Evolutionary conservation across 2,888 invertebrate genomes (phyloP).

Genomic region (Empis livida): DNA sequence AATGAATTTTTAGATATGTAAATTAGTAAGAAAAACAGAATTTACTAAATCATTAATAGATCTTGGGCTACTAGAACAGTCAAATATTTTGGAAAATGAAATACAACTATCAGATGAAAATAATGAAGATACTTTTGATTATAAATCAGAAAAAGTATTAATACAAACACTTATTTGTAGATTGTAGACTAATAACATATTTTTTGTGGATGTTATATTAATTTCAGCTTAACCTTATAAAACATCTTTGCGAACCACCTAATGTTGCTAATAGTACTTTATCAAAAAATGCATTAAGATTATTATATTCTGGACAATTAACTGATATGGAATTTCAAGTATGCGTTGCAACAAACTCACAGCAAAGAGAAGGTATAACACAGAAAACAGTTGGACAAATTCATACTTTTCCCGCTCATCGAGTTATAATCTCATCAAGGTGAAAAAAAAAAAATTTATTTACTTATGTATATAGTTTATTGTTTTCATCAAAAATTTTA

Average conservation of each 20-base stretch:
- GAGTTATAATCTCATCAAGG: conserved; percentile 49
- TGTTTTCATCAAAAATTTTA: background rate
- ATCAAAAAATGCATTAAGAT: conserved; percentile 43
- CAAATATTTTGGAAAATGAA: conserved; percentile 22
- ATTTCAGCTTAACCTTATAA: conserved; percentile 38
- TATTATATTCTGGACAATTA: conserved; percentile 41
- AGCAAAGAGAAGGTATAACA: background rate
- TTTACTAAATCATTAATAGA: conserved; percentile 45
- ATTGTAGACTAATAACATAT: background rate
- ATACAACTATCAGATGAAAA: conserved; percentile 9
- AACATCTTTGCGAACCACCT: conserved; percentile 48
- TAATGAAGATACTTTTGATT: conserved; percentile 21
- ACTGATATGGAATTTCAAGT: conserved; percentile 57
- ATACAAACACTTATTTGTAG: background rate
- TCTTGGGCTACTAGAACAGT: conserved; percentile 40
- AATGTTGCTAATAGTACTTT: conserved; percentile 41
- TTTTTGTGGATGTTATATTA: background rate
- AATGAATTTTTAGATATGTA: conserved; percentile 29
- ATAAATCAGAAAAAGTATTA: conserved; percentile 15
- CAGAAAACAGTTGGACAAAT: background rate
- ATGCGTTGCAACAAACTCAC: conserved; percentile 6
- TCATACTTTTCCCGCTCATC: conserved; percentile 43
- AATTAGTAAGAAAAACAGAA: conserved; percentile 47
- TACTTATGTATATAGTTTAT: background rate
- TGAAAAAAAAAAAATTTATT: background rate